Evolutionary conservation across 2,888 invertebrate genomes (phyloP), one percentile per base, ranked within the genome.

Genomic region (Strigamia crassipes): DNA sequence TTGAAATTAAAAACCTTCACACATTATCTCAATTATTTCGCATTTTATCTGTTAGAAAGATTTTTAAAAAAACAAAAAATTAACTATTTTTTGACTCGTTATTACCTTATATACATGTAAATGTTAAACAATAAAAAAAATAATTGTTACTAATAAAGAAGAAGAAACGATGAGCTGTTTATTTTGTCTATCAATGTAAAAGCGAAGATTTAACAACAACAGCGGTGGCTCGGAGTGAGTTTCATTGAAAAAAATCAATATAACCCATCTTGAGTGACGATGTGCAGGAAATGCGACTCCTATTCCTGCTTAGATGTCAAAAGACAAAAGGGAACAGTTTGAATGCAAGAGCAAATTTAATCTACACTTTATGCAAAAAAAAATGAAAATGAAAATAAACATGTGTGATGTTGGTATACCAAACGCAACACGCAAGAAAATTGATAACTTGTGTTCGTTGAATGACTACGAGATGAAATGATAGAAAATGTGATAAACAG

Each of bases 221-320:
- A 27, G 23, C 73, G 73, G 73, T 31, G 73, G 31, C 5, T 56
- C 12, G 31, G 31, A 73, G 73, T 73, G 73, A 73, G 73, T 31
- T 73, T 73, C 73, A 73, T 73, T 73, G 73, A 73, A 73, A 73
- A 38, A 73, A 73, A 73, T 73, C 73, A 73, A 73, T 73, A 73
- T 23, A 73, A 73, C 73, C 27, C 73, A 73, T 73, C 73, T 73
- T 73, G 73, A 73, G 73, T 73, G 73, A 73, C 73, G 73, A 31
- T 73, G 15, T 56, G 56, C 56, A 56, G 56, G 12, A 73, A 73
- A 73, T 73, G 73, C 73, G 73, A 73, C 73, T 73, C 73, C 31
- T 73, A 73, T 10, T 73, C 27, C 51, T n/a, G 31, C 73, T 73
- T 10, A 73, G 31, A 73, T 73, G 73, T 73, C 73, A 73, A 31